Conservation (phyloP, 2,797 vertebrate genomes). For the Danio tinwini region DNA sequence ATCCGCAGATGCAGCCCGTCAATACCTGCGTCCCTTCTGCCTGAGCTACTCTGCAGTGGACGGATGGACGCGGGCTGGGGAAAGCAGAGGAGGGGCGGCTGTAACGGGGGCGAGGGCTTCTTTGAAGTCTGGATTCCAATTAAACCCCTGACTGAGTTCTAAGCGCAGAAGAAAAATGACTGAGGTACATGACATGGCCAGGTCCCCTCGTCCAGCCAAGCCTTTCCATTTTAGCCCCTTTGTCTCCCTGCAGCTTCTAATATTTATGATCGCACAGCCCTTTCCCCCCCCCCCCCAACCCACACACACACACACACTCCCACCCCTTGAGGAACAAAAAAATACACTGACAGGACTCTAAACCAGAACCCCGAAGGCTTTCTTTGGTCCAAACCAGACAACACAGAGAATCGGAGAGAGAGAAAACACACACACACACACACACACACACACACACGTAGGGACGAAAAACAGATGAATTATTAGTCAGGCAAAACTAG, state of each 20-base stretch:
- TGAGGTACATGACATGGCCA: slow-evolving; percentile 92
- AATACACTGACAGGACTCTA: slow-evolving; percentile 64
- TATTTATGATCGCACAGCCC: slow-evolving; percentile 85
- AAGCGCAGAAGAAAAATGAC: slow-evolving; percentile 95
- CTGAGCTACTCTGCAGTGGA: slow-evolving; percentile 59
- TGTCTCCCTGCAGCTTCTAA: slow-evolving; percentile 87
- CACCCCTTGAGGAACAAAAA: slow-evolving; percentile 50
- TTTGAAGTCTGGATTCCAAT: slow-evolving; percentile 99
- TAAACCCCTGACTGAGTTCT: slow-evolving; percentile 99
- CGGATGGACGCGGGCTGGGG: slow-evolving; percentile 76
- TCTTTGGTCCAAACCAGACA: slow-evolving; percentile 55
- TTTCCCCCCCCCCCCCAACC: slow-evolving; percentile 46
- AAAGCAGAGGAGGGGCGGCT: slow-evolving; percentile 69
- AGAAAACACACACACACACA: slow-evolving; percentile 12
- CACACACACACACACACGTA: slow-evolving; percentile 32
- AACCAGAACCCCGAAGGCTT: slow-evolving; percentile 67
- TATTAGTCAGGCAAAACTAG: slow-evolving; percentile 60
- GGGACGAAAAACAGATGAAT: slow-evolving; percentile 55
- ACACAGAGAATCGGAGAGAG: slow-evolving; percentile 66
- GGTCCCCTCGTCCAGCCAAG: slow-evolving; percentile 88
- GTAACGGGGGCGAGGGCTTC: slow-evolving; percentile 80
- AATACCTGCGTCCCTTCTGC: slow-evolving; percentile 36
- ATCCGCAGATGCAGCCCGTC: slow-evolving; percentile 8
- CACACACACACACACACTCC: slow-evolving; percentile 41
- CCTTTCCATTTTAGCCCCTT: slow-evolving; percentile 88